Evolutionary conservation across 30 jellyfish, hydroid and myxozoan species (phyloP).

Genomic region (Rhopilema esculentum): DNA sequence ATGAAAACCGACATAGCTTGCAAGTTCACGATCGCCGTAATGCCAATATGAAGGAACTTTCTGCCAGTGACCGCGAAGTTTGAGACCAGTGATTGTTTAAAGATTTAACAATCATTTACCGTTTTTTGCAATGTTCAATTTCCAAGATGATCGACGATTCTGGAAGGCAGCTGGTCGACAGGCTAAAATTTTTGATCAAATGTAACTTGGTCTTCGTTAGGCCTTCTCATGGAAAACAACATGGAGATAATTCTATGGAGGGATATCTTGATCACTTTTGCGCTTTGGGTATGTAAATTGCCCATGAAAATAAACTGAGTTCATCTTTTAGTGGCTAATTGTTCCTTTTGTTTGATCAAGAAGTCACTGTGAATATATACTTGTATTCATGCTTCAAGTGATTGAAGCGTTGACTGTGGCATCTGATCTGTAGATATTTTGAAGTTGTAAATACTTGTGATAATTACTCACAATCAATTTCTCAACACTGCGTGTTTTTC

Average conservation of each 20-base stretch:
- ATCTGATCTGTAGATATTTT: too few species aligned
- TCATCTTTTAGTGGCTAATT: not conserved
- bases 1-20: slow-evolving; percentile 58
- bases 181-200: slow-evolving; percentile 17
- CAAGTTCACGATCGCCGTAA: slow-evolving; percentile 28
- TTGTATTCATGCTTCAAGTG: not conserved
- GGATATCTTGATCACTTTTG: slow-evolving; percentile 63
- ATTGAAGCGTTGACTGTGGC: not conserved
- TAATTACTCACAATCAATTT: too few species aligned
- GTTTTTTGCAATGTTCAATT: slow-evolving; percentile 51
- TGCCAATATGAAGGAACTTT: not conserved
- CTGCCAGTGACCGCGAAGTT: not conserved
- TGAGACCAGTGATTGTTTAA: not conserved
- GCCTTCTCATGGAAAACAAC: slow-evolving; percentile 78
- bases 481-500: too few species aligned
- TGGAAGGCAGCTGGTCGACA: slow-evolving; percentile 44
- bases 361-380: not conserved
- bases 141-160: slow-evolving; percentile 48
- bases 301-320: too few species aligned
- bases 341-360: not conserved
- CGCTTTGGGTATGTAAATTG: slow-evolving; percentile 50
- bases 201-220: slow-evolving; percentile 33
- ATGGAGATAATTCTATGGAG: slow-evolving; percentile 68
- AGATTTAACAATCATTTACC: not conserved
- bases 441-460: too few species aligned